phyloP scores from a whole-genome alignment of 2,888 invertebrate species.

The Dasysyrphus albostriatus region DNA sequence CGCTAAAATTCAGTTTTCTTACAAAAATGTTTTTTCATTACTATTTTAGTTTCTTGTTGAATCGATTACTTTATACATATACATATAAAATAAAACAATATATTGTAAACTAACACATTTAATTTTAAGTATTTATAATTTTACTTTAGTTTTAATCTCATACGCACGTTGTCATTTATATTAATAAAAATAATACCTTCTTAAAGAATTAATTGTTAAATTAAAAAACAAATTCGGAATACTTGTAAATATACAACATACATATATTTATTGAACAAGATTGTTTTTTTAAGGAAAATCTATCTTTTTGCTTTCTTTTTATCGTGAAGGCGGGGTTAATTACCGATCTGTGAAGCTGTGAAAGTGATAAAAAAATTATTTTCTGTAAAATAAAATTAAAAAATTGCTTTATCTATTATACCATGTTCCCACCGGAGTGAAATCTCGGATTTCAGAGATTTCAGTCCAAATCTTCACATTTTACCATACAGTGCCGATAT shows the following conservation, averaged over 20 bases:
- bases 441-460: too few species aligned
- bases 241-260: slow-evolving; percentile 69
- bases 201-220: slow-evolving; percentile 73
- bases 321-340: too few species aligned
- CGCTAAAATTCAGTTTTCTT: slow-evolving; percentile 40
- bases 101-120: slow-evolving; percentile 69
- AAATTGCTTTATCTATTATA: too few species aligned
- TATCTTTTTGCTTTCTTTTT: too few species aligned
- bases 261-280: slow-evolving; percentile 71
- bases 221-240: slow-evolving; percentile 61
- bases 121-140: slow-evolving; percentile 71
- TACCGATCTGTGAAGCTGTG: too few species aligned
- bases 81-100: slow-evolving; percentile 3
- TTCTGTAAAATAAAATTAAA: too few species aligned
- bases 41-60: slow-evolving; percentile 55
- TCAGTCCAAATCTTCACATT: too few species aligned
- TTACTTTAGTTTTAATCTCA: slow-evolving; percentile 64
- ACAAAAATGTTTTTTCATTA: slow-evolving; percentile 15
- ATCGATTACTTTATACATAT: slow-evolving; percentile 49
- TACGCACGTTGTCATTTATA: slow-evolving; percentile 75
- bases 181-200: slow-evolving; percentile 49
- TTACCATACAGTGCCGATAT: too few species aligned
- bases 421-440: too few species aligned
- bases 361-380: too few species aligned
- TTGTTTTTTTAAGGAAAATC: neutral